phyloP scores from a whole-genome alignment of 2,888 invertebrate species.

The Andrena bicolor region DNA sequence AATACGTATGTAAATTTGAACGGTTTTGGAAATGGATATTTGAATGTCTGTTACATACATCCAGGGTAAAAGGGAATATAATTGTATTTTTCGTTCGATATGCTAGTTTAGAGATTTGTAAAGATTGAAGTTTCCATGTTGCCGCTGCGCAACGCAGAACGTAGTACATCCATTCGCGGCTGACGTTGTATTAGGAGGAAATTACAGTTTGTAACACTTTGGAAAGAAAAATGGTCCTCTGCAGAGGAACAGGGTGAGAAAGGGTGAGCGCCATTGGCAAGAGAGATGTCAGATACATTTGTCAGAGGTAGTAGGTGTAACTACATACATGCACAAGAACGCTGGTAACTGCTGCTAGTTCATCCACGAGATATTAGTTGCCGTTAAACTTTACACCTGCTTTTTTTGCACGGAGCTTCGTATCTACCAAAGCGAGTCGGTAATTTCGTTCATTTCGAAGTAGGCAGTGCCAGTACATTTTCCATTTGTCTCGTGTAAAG shows the following conservation, averaged over 20 bases:
- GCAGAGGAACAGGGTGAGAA: slow-evolving; percentile 14
- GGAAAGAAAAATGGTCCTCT: slow-evolving; percentile 42
- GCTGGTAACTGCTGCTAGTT: slow-evolving; percentile 28
- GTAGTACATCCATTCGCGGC: background rate
- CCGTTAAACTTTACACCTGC: background rate
- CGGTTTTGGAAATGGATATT: background rate
- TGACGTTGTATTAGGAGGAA: slow-evolving; percentile 2
- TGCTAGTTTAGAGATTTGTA: background rate
- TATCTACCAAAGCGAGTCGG: background rate
- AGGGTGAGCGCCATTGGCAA: background rate
- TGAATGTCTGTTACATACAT: background rate
- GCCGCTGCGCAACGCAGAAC: background rate
- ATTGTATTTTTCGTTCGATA: background rate
- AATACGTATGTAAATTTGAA: background rate
- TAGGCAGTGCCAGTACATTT: background rate
- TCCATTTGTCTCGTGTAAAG: background rate
- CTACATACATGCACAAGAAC: slow-evolving; percentile 22
- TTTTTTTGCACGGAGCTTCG: background rate
- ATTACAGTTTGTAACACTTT: slow-evolving; percentile 18
- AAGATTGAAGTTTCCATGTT: background rate
- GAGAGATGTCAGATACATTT: slow-evolving; percentile 39
- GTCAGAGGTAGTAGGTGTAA: slow-evolving; percentile 51
- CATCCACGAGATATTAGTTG: slow-evolving; percentile 25
- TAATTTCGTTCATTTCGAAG: background rate
- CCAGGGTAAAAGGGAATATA: too few relatives aligned